phyloP scores from a whole-genome alignment of 2,888 invertebrate genomes.

The Spicauda simplicius region DNA sequence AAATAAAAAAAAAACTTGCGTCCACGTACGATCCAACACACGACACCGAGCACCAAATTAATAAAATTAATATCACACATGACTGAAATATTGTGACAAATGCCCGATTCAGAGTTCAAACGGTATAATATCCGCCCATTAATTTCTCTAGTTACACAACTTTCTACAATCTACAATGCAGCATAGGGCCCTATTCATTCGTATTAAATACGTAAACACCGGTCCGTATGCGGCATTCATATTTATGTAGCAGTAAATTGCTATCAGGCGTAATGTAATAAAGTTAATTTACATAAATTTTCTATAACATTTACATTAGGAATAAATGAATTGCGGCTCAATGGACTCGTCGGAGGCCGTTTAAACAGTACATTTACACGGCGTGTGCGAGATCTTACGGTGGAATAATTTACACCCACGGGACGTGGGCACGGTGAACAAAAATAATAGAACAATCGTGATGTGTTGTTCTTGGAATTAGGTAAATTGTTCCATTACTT shows the following conservation, averaged over 20 bases:
- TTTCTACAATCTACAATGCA: constrained; percentile 53
- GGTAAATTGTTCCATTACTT: constrained; percentile 3
- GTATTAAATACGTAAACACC: constrained; percentile 51
- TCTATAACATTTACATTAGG: constrained; percentile 81
- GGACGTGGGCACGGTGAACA: constrained; percentile 32
- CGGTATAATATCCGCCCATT: constrained; percentile 36
- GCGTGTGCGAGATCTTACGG: constrained; percentile 40
- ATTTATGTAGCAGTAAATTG: constrained; percentile 75
- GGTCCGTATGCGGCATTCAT: constrained; percentile 65
- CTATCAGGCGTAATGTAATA: constrained; percentile 78
- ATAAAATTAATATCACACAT: constrained; percentile 37
- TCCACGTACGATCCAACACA: constrained; percentile 3
- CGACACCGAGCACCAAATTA: constrained; percentile 21
- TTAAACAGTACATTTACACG: constrained; percentile 39
- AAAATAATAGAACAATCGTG: constrained; percentile 22
- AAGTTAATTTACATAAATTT: constrained; percentile 80
- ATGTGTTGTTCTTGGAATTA: constrained; percentile 10
- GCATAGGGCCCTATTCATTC: constrained; percentile 49
- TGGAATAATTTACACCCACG: constrained; percentile 48
- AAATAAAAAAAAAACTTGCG: not conserved
- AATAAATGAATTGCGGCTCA: constrained; percentile 72
- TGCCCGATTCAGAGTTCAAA: constrained; percentile 39
- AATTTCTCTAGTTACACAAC: constrained; percentile 40
- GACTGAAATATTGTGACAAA: constrained; percentile 45
- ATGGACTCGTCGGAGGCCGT: constrained; percentile 48